Evolutionary conservation across 2,888 invertebrate genomes (phyloP), one percentile per base, ranked within the genome.

Genomic region (Thymelicus lineola): DNA sequence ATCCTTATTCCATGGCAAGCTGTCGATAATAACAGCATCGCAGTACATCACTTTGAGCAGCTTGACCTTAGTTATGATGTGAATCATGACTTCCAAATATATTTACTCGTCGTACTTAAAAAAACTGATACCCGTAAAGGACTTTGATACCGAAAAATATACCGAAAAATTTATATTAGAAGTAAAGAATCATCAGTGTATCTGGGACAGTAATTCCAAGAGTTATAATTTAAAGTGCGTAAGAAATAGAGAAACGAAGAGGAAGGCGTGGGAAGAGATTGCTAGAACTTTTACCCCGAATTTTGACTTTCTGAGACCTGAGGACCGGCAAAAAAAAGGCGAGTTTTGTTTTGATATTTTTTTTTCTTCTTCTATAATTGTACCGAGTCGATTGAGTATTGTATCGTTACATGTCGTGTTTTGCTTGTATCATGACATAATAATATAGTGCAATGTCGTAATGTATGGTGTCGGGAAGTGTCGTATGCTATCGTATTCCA

Each of bases 181-280:
- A 35, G 67, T 67, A 7, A 38, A 61, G 14, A 67, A 67, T 14
- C 28, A 42, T 0, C 60, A 67, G 14, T 67, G 66, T 15, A 35
- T 67, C 0, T 67, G 66, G 66, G 61, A 67, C 45, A 42, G 15
- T 0, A 42, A 60, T 0, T 67, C 60, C 2, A 67, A 67, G 6
- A 42, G 20, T 5, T 61, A 67, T 7, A 53, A 60, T 35, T 20
- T 60, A 50, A 61, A 67, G 15, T 53, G 60, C 7, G 7, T 50
- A 12, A n/a, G 53, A 3, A 67, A 67, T 6, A 20, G 60, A 20
- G 60, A 53, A 35, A 28, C 42, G 0, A 67, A 67, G 35, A 50
- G 60, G 28, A n/a, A n/a, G 3, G 60, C 60, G 0, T 67, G 66
- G 66, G 60, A 67, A 5, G 66, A 67, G 10, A 61, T 67, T n/a